Percentiles rank a stretch among this genome's conserved stretches.
These are phyloP conservation scores for Lampris incognitus DNA, from an alignment of 2,113 vertebrate genomes.

Conservation along the genomic window DNA sequence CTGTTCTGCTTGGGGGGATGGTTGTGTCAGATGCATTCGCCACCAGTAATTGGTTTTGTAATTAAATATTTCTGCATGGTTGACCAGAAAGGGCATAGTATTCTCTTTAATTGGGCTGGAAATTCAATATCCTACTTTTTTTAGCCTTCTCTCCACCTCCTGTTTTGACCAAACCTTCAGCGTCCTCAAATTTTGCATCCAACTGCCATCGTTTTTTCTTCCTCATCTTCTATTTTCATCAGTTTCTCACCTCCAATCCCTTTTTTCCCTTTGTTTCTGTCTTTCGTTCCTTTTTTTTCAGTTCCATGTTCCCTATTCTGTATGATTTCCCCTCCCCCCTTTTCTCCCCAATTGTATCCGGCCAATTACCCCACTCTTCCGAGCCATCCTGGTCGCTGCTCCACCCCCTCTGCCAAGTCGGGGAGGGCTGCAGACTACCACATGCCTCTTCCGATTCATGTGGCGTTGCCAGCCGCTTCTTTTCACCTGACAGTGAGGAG, in stretches of 20 bases:
- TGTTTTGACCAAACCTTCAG: slow-evolving; percentile 46
- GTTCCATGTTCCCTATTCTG: slow-evolving; percentile 17
- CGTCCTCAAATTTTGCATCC: slow-evolving; percentile 30
- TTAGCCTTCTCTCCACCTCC: slow-evolving; percentile 26
- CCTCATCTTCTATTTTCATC: not conserved
- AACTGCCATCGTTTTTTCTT: slow-evolving; percentile 6
- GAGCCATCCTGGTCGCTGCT: no score
- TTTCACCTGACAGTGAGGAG: no score
- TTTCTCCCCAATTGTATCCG: slow-evolving; percentile 27
- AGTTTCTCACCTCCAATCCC: not conserved
- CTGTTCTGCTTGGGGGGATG: slow-evolving; percentile 56
- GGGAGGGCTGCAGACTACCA: no score
- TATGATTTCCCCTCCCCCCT: slow-evolving; percentile 29
- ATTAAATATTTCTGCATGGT: slow-evolving; percentile 84
- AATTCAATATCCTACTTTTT: slow-evolving; percentile 74
- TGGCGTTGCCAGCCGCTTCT: no score
- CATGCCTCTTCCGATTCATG: no score
- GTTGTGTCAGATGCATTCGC: slow-evolving; percentile 73
- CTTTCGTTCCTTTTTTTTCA: not conserved
- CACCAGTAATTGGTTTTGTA: slow-evolving; percentile 84
- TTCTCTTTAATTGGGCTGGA: slow-evolving; percentile 76
- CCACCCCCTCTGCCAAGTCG: no score
- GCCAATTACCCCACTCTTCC: no score
- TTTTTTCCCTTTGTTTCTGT: slow-evolving; percentile 24
- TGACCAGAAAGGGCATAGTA: slow-evolving; percentile 78